Conservation (phyloP, 2,888 invertebrate genomes). For the Hedychridium roseum region DNA sequence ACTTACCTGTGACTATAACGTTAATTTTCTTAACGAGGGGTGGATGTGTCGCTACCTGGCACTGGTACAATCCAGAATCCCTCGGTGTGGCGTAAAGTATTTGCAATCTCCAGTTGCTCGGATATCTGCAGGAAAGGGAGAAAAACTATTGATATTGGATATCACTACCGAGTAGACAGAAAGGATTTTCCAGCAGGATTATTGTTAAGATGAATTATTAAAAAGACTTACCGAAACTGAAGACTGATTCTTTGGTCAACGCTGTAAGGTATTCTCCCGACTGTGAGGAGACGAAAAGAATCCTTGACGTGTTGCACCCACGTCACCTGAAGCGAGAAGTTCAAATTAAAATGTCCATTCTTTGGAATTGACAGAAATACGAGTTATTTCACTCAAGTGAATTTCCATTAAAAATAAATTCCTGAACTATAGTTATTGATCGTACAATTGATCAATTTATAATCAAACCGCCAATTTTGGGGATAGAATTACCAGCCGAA, state of each 20-base stretch:
- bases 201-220: background rate
- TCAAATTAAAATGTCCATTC: too few relatives aligned
- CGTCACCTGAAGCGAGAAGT: conserved; percentile 67
- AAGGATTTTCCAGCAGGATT: background rate
- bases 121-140: conserved; percentile 54
- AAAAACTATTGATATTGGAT: conserved; percentile 18
- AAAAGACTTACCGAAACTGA: conserved; percentile 66
- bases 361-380: too few relatives aligned
- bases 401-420: too few relatives aligned
- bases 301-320: conserved; percentile 69
- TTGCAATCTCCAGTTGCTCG: conserved; percentile 72
- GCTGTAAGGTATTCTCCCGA: conserved; percentile 68
- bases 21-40: conserved; percentile 69
- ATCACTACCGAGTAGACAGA: too few relatives aligned
- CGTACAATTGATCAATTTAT: too few relatives aligned
- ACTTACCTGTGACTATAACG: conserved; percentile 67
- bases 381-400: too few relatives aligned
- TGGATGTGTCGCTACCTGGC: conserved; percentile 73
- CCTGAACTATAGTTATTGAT: too few relatives aligned
- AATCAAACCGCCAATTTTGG: too few relatives aligned
- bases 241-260: conserved; percentile 69
- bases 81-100: conserved; percentile 69
- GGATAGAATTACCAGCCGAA: too few relatives aligned
- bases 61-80: conserved; percentile 72
- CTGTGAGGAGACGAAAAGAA: conserved; percentile 69